phyloP scores from a whole-genome alignment of 2,888 invertebrate species.

The Cynaeus angustus region DNA sequence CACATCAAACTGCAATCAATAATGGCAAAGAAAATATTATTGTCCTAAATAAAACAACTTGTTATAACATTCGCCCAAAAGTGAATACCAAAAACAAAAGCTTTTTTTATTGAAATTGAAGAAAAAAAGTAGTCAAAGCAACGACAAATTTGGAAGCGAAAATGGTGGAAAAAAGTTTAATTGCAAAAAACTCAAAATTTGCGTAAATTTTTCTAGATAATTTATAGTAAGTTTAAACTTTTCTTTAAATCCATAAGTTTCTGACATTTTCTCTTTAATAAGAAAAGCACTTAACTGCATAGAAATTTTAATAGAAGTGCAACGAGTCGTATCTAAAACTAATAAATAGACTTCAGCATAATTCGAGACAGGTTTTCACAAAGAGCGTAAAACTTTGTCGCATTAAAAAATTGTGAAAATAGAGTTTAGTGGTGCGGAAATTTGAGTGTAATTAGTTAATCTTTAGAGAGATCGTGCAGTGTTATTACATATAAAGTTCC shows the following conservation, averaged over 20 bases:
- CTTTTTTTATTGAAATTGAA: no score
- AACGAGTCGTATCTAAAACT: constrained; percentile 1
- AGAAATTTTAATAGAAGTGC: constrained; percentile 3
- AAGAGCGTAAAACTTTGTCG: not conserved
- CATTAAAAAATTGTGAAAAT: not conserved
- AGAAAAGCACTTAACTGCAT: not conserved
- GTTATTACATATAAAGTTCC: constrained; percentile 39
- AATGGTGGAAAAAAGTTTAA: no score
- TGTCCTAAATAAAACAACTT: no score
- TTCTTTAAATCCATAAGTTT: constrained; percentile 3
- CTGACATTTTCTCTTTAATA: constrained; percentile 14
- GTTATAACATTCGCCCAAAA: no score
- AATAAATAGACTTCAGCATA: constrained; percentile 7
- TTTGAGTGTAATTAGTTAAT: constrained; percentile 35
- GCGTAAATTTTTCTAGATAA: not conserved
- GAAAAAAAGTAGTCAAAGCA: no score
- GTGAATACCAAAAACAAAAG: no score
- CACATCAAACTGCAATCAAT: no score
- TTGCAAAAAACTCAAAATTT: no score
- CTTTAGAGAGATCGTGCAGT: constrained; percentile 28
- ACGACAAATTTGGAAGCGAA: no score
- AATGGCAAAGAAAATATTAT: no score
- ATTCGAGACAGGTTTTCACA: not conserved
- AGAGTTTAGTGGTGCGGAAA: constrained; percentile 1
- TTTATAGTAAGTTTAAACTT: constrained; percentile 22